Evolutionary conservation across 2,113 vertebrate genomes (phyloP), one percentile per base, ranked within the genome.

Genomic region (Myiozetetes cayanensis): DNA sequence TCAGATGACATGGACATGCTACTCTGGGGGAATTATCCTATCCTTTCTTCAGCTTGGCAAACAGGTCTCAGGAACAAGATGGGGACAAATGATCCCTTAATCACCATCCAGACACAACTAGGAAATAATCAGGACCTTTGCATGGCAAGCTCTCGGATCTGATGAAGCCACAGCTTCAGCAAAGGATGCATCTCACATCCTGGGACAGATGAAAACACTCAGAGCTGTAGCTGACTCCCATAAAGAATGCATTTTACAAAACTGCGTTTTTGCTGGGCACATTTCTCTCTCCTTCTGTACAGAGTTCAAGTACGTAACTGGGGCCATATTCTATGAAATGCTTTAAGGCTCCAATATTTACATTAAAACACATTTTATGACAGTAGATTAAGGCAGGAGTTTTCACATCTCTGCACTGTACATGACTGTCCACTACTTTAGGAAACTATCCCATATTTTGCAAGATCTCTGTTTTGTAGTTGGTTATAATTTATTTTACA

Each of bases 221-320:
- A 35, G 8, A 39, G 12, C 22, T 16, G 4, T 23, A 20, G 10
- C 13, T 62, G 43, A 71, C 4, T 55, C 12, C 62, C 33, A 43
- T 4, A 30, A 46, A 72, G 37, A 25, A 65, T 2, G 4, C 7
- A 31, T 52, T 90, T 73, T 50, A 84, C 22, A 49, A 76, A 89
- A 47, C 10, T 1, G 1, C 0, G 0, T 22, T 84, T 74, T 46
- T 66, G 15, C 23, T 74, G 39, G 50, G 13, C 0, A 5, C 2
- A 0, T 67, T 67, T 63, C 22, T 27, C 20, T 67, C n/a, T 71
- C 23, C 25, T 80, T 59, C 43, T 20, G 4, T n/a, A 43, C 43
- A 35, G 4, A 63, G 28, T 27, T 71, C 11, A 74, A 23, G 31
- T 37, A 39, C 6, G 24, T 7, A 35, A 37, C 9, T 53, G 30